Percentiles rank a stretch among this genome's conserved stretches.
Evolutionary conservation across 1,140 invertebrate genomes (phyloP).

Genomic region (Scaptomyza pallida): DNA sequence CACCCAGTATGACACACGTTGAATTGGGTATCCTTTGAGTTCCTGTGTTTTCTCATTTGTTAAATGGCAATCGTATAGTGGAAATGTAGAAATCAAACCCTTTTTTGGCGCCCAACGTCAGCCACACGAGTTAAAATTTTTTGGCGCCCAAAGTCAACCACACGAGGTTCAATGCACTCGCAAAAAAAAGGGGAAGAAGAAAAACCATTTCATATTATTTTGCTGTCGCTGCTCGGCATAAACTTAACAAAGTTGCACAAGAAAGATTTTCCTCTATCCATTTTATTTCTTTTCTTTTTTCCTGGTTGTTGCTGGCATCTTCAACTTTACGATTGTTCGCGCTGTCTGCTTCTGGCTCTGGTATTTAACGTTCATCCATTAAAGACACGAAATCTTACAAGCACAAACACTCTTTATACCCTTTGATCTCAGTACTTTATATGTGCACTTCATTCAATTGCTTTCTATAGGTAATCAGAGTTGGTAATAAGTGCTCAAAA

Average conservation of each 20-base stretch:
- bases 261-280: neutral
- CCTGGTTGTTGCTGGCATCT: conserved; percentile 14
- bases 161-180: conserved; percentile 33
- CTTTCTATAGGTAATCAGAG: neutral
- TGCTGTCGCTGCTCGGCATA: conserved; percentile 10
- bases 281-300: neutral
- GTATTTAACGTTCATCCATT: conserved; percentile 2
- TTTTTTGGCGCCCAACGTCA: too few species aligned
- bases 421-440: conserved; percentile 3
- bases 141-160: conserved; percentile 1
- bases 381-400: neutral
- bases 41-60: too few species aligned
- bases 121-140: too few species aligned
- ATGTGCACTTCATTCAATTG: neutral
- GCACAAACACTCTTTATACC: neutral
- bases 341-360: conserved; percentile 1
- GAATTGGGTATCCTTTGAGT: too few species aligned
- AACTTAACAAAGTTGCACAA: conserved; percentile 43
- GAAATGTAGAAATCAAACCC: too few species aligned
- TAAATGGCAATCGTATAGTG: too few species aligned
- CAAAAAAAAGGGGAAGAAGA: neutral
- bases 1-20: too few species aligned
- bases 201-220: conserved; percentile 16
- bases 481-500: neutral
- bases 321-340: conserved; percentile 37